Conservation (phyloP, 2,113 vertebrate species). For the Brachyhypopomus occidentalis region DNA sequence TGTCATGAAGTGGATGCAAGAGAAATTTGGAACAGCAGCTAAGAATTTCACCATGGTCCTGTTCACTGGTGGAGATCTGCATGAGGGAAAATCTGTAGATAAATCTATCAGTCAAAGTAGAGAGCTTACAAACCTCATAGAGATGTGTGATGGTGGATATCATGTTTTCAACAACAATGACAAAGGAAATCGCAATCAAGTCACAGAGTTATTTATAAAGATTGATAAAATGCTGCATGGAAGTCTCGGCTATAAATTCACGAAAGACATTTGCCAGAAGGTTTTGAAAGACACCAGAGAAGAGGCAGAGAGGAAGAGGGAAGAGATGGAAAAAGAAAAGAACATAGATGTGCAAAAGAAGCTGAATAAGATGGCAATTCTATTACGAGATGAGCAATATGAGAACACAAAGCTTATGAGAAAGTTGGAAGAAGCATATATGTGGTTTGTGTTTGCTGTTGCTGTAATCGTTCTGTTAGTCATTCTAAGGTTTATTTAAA, state of each 20-base stretch:
- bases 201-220: conserved; percentile 7
- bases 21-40: conserved; percentile 35
- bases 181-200: neutral
- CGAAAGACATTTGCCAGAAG: too few relatives aligned
- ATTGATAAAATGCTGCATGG: neutral
- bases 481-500: too few relatives aligned
- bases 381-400: conserved; percentile 22
- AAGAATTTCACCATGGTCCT: conserved; percentile 41
- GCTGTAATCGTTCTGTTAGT: too few relatives aligned
- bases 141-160: conserved; percentile 1
- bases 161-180: conserved; percentile 19
- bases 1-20: neutral
- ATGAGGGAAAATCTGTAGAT: neutral
- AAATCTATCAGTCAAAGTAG: neutral
- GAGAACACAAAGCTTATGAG: neutral
- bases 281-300: neutral
- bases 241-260: neutral
- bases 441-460: neutral
- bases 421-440: neutral
- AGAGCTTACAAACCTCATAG: too few relatives aligned
- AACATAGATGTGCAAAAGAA: neutral
- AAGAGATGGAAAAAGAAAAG: neutral
- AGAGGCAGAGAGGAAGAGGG: neutral
- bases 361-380: conserved; percentile 16
- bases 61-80: conserved; percentile 51